Conservation (phyloP, 2,113 vertebrate species). For the Crotalus tigris region DNA sequence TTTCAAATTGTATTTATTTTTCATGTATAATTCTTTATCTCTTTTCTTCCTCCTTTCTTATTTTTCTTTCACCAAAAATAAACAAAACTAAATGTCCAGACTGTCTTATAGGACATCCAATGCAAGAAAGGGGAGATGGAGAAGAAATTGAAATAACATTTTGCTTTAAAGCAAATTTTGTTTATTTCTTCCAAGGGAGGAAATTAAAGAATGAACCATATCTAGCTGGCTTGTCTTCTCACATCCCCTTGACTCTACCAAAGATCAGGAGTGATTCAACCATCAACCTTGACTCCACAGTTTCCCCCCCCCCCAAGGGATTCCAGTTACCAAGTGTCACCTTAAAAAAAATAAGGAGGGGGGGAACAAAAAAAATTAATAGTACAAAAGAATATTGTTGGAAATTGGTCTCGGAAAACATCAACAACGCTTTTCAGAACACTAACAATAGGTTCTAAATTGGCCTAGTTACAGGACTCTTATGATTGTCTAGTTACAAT, state of each 20-base stretch:
- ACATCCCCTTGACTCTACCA: not conserved
- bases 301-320: not conserved
- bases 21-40: not conserved
- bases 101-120: not conserved
- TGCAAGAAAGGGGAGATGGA: not conserved
- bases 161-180: not conserved
- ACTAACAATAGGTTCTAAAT: not conserved
- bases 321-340: not conserved
- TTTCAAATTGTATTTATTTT: not conserved
- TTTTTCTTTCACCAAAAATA: not conserved
- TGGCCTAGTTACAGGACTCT: not conserved
- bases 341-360: not conserved
- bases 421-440: not conserved
- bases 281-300: not conserved
- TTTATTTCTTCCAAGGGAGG: not conserved
- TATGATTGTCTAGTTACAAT: not conserved
- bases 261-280: not conserved
- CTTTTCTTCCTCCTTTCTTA: not conserved
- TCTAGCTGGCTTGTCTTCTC: not conserved
- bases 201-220: not conserved
- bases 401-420: not conserved
- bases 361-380: not conserved
- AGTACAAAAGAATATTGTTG: not conserved
- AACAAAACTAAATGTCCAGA: not conserved
- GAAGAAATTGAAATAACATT: not conserved